Percentiles rank a stretch among this genome's conserved stretches.
Conservation (phyloP, 1,140 invertebrate species). For the Leucophenga varia region DNA sequence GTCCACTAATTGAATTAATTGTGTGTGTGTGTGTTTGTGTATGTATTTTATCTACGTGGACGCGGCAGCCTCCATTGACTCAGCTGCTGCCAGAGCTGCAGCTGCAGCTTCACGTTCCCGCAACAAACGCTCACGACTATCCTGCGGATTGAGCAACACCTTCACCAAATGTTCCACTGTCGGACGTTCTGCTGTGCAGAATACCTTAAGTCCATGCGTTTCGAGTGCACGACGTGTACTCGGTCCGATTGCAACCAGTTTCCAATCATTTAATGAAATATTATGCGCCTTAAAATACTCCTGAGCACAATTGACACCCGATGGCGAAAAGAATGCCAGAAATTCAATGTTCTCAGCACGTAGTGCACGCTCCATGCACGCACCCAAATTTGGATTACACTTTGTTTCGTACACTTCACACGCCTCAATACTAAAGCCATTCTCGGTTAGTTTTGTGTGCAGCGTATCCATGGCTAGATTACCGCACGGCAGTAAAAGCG, state of each 20-base stretch:
- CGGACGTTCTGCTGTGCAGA: slow-evolving; percentile 51
- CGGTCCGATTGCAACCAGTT: slow-evolving; percentile 52
- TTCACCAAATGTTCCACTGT: slow-evolving; percentile 54
- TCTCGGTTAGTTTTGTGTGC: slow-evolving; percentile 52
- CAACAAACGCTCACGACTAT: slow-evolving; percentile 36
- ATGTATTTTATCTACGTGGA: too few relatives aligned
- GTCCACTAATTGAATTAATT: too few relatives aligned
- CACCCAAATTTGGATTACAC: slow-evolving; percentile 54
- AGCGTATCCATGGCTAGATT: slow-evolving; percentile 59
- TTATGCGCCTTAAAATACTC: slow-evolving; percentile 39
- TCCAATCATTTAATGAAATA: slow-evolving; percentile 34
- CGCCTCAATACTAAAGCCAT: slow-evolving; percentile 56
- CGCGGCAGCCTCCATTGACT: too few relatives aligned
- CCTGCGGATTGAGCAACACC: slow-evolving; percentile 47
- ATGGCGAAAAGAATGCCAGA: slow-evolving; percentile 62
- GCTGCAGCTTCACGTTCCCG: slow-evolving; percentile 16
- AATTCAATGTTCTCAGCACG: slow-evolving; percentile 56
- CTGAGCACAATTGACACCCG: slow-evolving; percentile 53
- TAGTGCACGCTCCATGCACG: slow-evolving; percentile 57
- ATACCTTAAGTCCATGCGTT: slow-evolving; percentile 33
- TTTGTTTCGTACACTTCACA: slow-evolving; percentile 61
- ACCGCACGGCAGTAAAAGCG: slow-evolving; percentile 60
- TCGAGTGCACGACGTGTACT: slow-evolving; percentile 49
- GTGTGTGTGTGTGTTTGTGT: too few relatives aligned
- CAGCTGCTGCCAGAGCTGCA: background rate